A percentile compares a stretch with the other conserved stretches of the same genome.
Evolutionary conservation across 2,888 invertebrate species (phyloP).

Genomic region (Phanerotoma sp.): DNA sequence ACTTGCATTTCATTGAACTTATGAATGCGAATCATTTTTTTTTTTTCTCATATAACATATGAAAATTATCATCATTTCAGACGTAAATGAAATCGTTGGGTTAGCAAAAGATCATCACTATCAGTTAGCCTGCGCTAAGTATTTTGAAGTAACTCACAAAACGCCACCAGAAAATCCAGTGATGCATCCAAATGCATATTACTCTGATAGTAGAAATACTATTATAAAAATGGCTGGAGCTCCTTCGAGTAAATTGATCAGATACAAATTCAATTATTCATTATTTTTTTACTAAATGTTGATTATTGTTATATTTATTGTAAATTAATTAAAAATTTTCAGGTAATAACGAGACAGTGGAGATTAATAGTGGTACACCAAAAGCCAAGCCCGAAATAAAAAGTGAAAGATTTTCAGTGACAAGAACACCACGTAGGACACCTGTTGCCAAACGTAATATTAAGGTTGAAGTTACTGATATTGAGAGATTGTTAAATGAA

Average conservation of each 20-base stretch:
- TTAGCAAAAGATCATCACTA: slow-evolving; percentile 77
- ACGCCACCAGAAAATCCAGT: slow-evolving; percentile 68
- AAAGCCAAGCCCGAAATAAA: slow-evolving; percentile 12
- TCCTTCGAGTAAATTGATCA: not conserved
- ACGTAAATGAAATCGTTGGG: slow-evolving; percentile 70
- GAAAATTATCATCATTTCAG: slow-evolving; percentile 56
- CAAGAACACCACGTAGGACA: slow-evolving; percentile 19
- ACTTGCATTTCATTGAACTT: too few relatives aligned
- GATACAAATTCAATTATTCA: too few relatives aligned
- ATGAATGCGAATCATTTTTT: too few relatives aligned
- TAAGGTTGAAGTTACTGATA: slow-evolving; percentile 38
- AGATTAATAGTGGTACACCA: slow-evolving; percentile 21
- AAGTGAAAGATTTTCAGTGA: slow-evolving; percentile 14
- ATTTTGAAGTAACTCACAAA: slow-evolving; percentile 75
- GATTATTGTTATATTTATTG: not conserved
- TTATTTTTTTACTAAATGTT: too few relatives aligned
- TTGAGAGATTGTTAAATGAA: slow-evolving; percentile 43
- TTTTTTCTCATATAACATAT: too few relatives aligned
- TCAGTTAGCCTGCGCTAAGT: slow-evolving; percentile 86
- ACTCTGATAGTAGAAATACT: slow-evolving; percentile 74
- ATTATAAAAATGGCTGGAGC: slow-evolving; percentile 32
- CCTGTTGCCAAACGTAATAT: slow-evolving; percentile 23
- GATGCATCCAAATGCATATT: slow-evolving; percentile 91
- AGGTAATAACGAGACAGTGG: not conserved
- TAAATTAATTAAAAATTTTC: too few relatives aligned